Percentiles rank a stretch among this genome's conserved stretches.
Evolutionary conservation across 2,888 invertebrate genomes (phyloP).

Genomic region (Parnassius glacialis): DNA sequence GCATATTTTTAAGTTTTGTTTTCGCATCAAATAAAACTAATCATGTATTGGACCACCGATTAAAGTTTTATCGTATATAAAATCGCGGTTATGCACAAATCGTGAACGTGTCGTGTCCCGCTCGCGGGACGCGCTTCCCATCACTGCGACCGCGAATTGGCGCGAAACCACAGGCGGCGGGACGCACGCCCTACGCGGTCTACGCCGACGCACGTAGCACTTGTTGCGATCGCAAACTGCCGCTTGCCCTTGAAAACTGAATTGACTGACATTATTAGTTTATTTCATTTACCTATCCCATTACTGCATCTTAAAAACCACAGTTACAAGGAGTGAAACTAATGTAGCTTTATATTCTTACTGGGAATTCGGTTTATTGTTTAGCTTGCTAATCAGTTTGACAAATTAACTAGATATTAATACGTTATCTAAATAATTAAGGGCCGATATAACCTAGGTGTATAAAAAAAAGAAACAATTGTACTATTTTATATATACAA

Average conservation of each 20-base stretch:
- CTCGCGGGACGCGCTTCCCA: constrained; percentile 62
- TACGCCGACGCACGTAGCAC: constrained; percentile 58
- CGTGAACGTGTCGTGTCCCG: constrained; percentile 53
- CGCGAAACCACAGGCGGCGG: constrained; percentile 59
- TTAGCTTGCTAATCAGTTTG: no score
- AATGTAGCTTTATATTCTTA: no score
- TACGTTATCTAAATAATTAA: no score
- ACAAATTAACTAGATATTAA: no score
- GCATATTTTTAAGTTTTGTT: not conserved
- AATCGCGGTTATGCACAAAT: constrained; percentile 37
- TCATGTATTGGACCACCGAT: no score
- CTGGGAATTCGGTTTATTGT: no score
- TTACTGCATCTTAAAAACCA: no score
- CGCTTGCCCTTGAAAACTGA: constrained; percentile 55
- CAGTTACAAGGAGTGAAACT: no score
- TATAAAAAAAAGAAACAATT: no score
- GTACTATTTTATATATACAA: no score
- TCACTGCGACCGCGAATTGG: constrained; percentile 68
- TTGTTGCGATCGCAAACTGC: constrained; percentile 57
- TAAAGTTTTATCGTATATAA: constrained; percentile 36
- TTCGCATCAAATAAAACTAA: no score
- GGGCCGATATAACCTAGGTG: no score
- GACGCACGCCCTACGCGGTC: constrained; percentile 55
- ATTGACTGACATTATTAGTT: constrained; percentile 29
- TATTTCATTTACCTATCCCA: not conserved